phyloP scores from a whole-genome alignment of 2,888 invertebrate genomes.

The Sepiola atlantica region DNA sequence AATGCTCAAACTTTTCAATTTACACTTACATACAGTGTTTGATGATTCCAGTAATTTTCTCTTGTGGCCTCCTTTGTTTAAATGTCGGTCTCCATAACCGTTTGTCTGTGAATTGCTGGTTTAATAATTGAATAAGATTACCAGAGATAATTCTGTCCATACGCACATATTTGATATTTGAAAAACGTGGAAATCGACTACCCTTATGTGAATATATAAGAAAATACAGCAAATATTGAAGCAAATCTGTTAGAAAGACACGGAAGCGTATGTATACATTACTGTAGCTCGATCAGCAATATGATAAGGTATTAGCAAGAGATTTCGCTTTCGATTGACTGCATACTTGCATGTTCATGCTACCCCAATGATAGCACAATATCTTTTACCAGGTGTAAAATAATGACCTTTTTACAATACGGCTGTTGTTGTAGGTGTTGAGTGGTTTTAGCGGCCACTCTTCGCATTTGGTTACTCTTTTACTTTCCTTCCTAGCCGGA shows the following conservation, averaged over 20 bases:
- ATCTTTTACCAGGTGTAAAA: not conserved
- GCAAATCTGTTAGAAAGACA: not conserved
- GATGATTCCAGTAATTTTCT: too few species aligned
- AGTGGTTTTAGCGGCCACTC: not conserved
- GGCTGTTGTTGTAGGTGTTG: not conserved
- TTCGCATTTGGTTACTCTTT: not conserved
- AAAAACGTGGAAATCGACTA: too few species aligned
- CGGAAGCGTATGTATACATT: not conserved
- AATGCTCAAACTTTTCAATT: too few species aligned
- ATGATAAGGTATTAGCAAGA: not conserved
- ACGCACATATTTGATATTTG: too few species aligned
- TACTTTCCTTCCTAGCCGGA: not conserved
- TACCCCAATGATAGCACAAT: not conserved
- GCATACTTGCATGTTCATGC: not conserved
- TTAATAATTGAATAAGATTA: too few species aligned
- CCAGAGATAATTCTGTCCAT: too few species aligned
- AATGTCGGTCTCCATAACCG: too few species aligned
- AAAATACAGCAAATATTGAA: not conserved
- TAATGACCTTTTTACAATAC: not conserved
- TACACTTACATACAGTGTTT: too few species aligned
- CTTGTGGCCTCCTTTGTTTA: too few species aligned
- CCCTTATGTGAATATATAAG: not conserved
- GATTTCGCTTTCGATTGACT: not conserved
- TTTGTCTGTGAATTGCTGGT: too few species aligned
- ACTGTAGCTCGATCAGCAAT: not conserved